These are phyloP conservation scores for Plusia festucae DNA, from an alignment of 2,888 invertebrate species.

Conservation along the genomic window DNA sequence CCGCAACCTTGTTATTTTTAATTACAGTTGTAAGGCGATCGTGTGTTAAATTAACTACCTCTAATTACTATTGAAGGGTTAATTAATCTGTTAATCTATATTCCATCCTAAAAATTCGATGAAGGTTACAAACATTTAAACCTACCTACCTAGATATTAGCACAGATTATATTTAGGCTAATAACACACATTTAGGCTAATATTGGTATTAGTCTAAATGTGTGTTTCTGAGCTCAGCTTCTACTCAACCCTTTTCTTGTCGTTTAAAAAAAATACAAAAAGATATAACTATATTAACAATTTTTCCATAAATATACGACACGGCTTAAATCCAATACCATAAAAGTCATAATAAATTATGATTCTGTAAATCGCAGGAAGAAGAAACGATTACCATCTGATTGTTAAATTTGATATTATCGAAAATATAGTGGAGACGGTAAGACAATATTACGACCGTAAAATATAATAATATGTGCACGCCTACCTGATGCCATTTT, in stretches of 20 bases:
- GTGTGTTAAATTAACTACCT: conserved; percentile 36
- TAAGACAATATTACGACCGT: conserved; percentile 47
- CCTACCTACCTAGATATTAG: too few relatives aligned
- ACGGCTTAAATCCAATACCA: neutral
- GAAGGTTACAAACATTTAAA: too few relatives aligned
- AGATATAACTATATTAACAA: too few relatives aligned
- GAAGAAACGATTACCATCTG: conserved; percentile 30
- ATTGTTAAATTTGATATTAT: conserved; percentile 43
- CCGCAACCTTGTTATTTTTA: conserved; percentile 37
- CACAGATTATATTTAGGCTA: too few relatives aligned
- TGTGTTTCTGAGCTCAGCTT: too few relatives aligned
- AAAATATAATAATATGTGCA: conserved; percentile 50
- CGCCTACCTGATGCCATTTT: conserved; percentile 65
- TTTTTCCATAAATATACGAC: too few relatives aligned
- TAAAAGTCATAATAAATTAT: conserved; percentile 12
- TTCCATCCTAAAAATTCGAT: conserved; percentile 8
- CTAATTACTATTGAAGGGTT: conserved; percentile 19
- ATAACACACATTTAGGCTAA: too few relatives aligned
- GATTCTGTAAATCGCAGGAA: conserved; percentile 31
- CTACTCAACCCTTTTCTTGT: too few relatives aligned
- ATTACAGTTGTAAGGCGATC: conserved; percentile 28
- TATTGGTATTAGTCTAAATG: too few relatives aligned
- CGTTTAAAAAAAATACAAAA: too few relatives aligned
- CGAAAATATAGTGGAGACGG: conserved; percentile 37
- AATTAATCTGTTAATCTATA: conserved; percentile 11